Conservation (phyloP, 2,113 vertebrate genomes). For the Paedocypris sp. region DNA sequence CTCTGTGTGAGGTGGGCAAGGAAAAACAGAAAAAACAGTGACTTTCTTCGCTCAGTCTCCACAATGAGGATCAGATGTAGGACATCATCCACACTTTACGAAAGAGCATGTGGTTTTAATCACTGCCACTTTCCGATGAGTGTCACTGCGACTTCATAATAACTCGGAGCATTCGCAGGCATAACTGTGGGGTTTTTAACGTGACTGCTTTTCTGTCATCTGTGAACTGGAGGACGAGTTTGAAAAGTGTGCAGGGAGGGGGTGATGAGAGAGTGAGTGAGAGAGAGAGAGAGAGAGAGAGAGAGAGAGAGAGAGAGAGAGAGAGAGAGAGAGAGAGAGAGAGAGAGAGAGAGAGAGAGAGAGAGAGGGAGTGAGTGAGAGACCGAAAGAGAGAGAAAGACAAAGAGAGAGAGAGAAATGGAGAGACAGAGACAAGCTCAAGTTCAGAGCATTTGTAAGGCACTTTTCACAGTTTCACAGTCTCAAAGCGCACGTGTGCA, state of each 20-base stretch:
- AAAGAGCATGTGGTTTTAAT: not conserved
- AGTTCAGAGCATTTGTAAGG: too few species aligned
- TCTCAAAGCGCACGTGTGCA: too few species aligned
- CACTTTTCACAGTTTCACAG: too few species aligned
- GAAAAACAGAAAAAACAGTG: not conserved
- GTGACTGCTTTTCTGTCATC: conserved; percentile 1
- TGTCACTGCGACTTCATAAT: not conserved
- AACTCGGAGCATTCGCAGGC: not conserved
- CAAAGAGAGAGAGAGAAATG: too few species aligned
- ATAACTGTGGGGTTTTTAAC: not conserved
- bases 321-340: too few species aligned
- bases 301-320: conserved; percentile 5
- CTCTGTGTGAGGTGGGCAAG: not conserved
- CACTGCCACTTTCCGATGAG: not conserved
- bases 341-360: too few species aligned
- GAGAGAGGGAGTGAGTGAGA: too few species aligned
- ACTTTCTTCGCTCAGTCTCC: not conserved
- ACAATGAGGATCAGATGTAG: not conserved
- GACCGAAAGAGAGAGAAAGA: too few species aligned
- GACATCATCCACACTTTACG: not conserved
- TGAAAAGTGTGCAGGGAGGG: not conserved
- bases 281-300: conserved; percentile 14
- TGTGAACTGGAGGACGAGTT: conserved; percentile 26
- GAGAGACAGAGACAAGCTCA: too few species aligned
- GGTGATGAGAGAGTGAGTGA: conserved; percentile 18